Evolutionary conservation across 2,113 vertebrate species (phyloP), one percentile per base, ranked within the genome.

Genomic region (Stegostoma tigrinum): DNA sequence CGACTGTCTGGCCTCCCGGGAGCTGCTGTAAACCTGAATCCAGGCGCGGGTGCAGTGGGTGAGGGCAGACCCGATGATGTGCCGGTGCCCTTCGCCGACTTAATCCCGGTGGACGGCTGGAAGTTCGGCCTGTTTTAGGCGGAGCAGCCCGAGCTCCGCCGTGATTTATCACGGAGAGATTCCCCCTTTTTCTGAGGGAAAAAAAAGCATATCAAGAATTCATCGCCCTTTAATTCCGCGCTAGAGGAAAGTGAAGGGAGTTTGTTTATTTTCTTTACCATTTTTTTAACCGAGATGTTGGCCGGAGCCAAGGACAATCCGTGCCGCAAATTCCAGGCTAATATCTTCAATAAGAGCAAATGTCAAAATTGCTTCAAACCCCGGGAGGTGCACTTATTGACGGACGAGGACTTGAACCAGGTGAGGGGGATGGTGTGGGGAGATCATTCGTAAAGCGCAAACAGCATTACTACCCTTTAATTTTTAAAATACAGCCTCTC

Each of bases 361-460:
- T 98, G 98, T 97, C 98, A 98, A 96, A 98, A 98, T 96, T 98
- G 98, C 97, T 98, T 98, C 96, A 98, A 98, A 96, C 98, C 98
- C 0, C 96, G 98, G 70, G 98, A 98, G 96, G 96, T 98, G 96
- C 98, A 98, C 96, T 97, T 98, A 0, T 93, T 98, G 96, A 98
- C 98, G n/a, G 98, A 98, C 96, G 97, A 98, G 96, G 98, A 98
- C 96, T 93, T 98, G 86, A 98, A 97, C 96, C 96, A 96, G 96
- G 94, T 96, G 78, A 95, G 96, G 7, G 19, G 0, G 45, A 10
- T 30, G 17, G n/a, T 3, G 64, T 19, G 14, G 61, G 27, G 10
- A 52, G 80, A 17, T 27, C 19, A 5, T 80, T 3, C 19, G 5
- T 1, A 42, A 7, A 5, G 19, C 5, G 27, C 27, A 83, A 83